Base-by-base conservation (phyloP, 1,140 invertebrate genomes). In the Heliconius melpomene region DNA sequence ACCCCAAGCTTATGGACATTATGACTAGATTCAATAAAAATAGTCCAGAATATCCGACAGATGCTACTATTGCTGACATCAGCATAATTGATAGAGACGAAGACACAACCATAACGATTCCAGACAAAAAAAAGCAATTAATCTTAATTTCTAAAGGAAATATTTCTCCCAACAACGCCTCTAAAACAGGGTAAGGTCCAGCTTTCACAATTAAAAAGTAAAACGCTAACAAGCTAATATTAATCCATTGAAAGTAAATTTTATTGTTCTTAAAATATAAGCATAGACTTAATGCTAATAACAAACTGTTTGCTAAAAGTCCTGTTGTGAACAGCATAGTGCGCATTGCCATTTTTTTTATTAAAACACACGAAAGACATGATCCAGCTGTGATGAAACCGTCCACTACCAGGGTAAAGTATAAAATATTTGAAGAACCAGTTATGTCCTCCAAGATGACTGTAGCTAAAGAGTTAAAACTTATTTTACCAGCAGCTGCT, bases 81-180 rank as follows among this genome's bases (percentile, higher is more conserved):
- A 84, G 16, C n/a, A 80, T 70, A n/a, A 86, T 50, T 57, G 75
- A 79, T 18, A 84, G 54, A 29, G 81, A 81, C 38, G 82, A n/a
- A 46, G 52, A 7, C 20, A 72, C n/a, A 9, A 74, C 73, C 38
- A 81, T 23, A 9, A 80, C n/a, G 13, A 79, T 77, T n/a, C 78
- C 76, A 9, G 79, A 75, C 7, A 83, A 32, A 26, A 84, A 84
- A 9, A 84, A 78, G 29, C 50, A 86, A 74, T 83, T 78, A 2
- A 76, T 57, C n/a, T 86, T 86, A 8, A 84, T 50, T 32, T 84
- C 85, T 75, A 86, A 36, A 1, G 85, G 83, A 38, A 80, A 86
- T 32, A 86, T 82, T 72, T 86, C 85, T 0, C 79, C 79, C 7
- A 83, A 66, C 5, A 84, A 72, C 1, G 83, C 66, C 13, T 86